A percentile compares a stretch with the other conserved stretches of the same genome.
These are phyloP conservation scores for Muscina levida DNA, from an alignment of 2,888 invertebrate genomes.

Conservation along the genomic window DNA sequence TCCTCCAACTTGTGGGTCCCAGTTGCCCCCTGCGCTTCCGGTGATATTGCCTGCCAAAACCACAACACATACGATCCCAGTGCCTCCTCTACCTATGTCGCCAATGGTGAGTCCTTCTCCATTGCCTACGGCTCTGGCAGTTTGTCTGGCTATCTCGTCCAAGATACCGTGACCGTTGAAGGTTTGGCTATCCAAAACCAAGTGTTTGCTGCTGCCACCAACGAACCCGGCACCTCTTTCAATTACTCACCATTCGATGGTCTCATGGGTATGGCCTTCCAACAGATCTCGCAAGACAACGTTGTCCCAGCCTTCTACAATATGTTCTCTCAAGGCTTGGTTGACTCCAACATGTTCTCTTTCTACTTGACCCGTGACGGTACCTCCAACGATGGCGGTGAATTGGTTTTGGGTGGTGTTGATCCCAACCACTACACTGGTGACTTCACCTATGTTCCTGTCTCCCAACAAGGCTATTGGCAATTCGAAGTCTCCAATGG, in stretches of 20 bases:
- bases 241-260: slow-evolving; percentile 98
- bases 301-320: slow-evolving; percentile 95
- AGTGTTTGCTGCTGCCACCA: slow-evolving; percentile 96
- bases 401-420: slow-evolving; percentile 94
- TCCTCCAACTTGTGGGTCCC: slow-evolving; percentile 99
- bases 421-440: slow-evolving; percentile 92
- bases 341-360: slow-evolving; percentile 89
- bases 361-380: slow-evolving; percentile 93
- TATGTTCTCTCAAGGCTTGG: slow-evolving; percentile 89
- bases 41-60: slow-evolving; percentile 95
- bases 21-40: slow-evolving; percentile 93
- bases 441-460: slow-evolving; percentile 84
- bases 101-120: slow-evolving; percentile 92
- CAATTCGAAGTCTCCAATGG: slow-evolving; percentile 93
- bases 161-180: slow-evolving; percentile 88
- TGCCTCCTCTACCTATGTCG: slow-evolving; percentile 89
- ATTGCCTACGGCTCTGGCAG: slow-evolving; percentile 98
- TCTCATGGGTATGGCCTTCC: slow-evolving; percentile 95
- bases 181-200: slow-evolving; percentile 86
- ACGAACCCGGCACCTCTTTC: slow-evolving; percentile 95
- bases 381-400: slow-evolving; percentile 86
- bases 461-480: slow-evolving; percentile 94
- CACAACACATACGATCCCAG: slow-evolving; percentile 96
- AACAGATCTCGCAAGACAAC: slow-evolving; percentile 91
- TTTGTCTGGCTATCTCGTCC: slow-evolving; percentile 95